Conservation (phyloP, 2,113 vertebrate species). For the Sarotherodon lohbergeri region DNA sequence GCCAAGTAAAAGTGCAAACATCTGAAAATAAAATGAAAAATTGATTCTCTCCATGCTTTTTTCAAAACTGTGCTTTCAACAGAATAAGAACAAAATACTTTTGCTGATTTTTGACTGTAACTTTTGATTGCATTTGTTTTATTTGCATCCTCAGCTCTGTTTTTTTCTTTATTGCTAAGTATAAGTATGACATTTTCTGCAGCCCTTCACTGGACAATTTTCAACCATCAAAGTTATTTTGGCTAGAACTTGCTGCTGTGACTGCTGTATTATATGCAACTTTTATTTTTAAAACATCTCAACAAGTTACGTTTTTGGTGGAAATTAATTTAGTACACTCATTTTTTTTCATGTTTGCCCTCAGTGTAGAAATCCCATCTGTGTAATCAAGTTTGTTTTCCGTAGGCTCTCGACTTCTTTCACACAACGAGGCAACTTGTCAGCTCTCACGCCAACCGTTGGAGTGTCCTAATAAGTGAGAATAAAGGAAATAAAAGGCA, state of each 20-base stretch:
- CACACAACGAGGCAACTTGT: background rate
- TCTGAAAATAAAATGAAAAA: background rate
- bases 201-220: background rate
- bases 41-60: background rate
- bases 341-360: background rate
- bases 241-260: background rate
- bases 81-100: background rate
- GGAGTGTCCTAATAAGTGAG: slow-evolving; percentile 5
- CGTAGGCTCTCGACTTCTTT: background rate
- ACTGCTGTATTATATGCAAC: background rate
- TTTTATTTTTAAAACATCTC: background rate
- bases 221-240: background rate
- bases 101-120: background rate
- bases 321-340: background rate
- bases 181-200: background rate
- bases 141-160: background rate
- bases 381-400: background rate
- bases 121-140: background rate
- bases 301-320: background rate
- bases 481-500: slow-evolving; percentile 2
- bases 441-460: background rate
- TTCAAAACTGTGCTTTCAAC: background rate
- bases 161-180: background rate
- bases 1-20: background rate
- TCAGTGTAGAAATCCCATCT: background rate